Conservation (phyloP, 1,140 invertebrate genomes). For the Drosophila kohkoa region DNA sequence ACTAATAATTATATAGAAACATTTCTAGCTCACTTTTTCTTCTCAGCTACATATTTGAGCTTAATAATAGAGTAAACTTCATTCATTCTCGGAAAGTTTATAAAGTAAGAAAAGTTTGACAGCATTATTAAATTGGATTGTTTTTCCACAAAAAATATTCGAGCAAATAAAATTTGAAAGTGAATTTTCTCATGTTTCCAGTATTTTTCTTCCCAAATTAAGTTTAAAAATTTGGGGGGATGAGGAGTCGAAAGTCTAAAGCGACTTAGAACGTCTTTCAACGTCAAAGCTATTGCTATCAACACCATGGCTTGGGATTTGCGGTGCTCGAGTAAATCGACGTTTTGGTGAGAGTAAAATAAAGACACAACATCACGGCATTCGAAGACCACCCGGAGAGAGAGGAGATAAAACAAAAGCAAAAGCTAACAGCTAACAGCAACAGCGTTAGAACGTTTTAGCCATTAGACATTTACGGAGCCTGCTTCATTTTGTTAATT, state of each 20-base stretch:
- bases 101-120: not conserved
- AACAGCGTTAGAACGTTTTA: conserved; percentile 36
- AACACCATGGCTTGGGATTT: conserved; percentile 45
- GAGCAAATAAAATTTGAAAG: not conserved
- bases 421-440: not conserved
- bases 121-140: not conserved
- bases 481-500: conserved; percentile 74
- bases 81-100: not conserved
- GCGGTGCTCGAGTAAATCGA: conserved; percentile 27
- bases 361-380: not conserved
- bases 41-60: not conserved
- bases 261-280: conserved; percentile 4
- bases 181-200: not conserved
- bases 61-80: not conserved
- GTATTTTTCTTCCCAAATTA: not conserved
- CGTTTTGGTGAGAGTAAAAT: not conserved
- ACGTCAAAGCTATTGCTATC: conserved; percentile 32
- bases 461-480: conserved; percentile 36
- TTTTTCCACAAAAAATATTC: not conserved
- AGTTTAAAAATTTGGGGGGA: not conserved
- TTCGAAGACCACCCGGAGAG: conserved; percentile 26
- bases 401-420: conserved; percentile 16
- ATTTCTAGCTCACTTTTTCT: not conserved
- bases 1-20: not conserved
- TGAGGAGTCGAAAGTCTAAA: not conserved